phyloP scores from a whole-genome alignment of 2,888 invertebrate species.

The Ectemnius cavifrons region DNA sequence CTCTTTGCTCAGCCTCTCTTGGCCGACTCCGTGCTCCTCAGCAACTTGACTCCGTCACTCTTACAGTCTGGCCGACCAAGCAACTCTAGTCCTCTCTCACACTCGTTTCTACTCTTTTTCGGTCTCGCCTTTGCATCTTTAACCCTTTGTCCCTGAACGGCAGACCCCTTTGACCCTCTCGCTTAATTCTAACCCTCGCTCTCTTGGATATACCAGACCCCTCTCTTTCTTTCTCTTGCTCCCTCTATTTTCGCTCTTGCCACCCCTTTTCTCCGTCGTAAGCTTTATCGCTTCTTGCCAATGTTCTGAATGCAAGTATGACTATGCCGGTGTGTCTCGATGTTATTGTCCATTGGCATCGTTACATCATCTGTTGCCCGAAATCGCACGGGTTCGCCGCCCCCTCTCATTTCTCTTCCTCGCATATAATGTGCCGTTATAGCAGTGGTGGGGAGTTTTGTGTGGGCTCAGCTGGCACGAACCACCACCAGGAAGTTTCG shows the following conservation, averaged over 20 bases:
- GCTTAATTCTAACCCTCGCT: background rate
- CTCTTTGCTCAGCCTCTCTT: background rate
- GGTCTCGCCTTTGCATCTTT: background rate
- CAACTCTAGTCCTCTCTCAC: background rate
- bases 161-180: background rate
- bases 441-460: slow-evolving; percentile 40
- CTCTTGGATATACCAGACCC: background rate
- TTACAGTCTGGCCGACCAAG: background rate
- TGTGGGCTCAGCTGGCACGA: slow-evolving; percentile 31
- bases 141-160: slow-evolving; percentile 12
- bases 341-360: background rate
- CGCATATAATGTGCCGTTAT: slow-evolving; percentile 45
- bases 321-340: background rate
- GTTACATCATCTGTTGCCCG: slow-evolving; percentile 15
- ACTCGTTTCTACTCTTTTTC: background rate
- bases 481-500: slow-evolving; percentile 42
- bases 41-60: background rate
- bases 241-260: slow-evolving; percentile 3
- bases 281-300: background rate
- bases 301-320: background rate
- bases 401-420: background rate
- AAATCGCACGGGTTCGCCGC: too few species aligned
- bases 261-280: background rate
- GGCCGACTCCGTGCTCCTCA: background rate
- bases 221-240: background rate